phyloP scores from a whole-genome alignment of 2,888 invertebrate genomes.

The Endotricha flammealis region DNA sequence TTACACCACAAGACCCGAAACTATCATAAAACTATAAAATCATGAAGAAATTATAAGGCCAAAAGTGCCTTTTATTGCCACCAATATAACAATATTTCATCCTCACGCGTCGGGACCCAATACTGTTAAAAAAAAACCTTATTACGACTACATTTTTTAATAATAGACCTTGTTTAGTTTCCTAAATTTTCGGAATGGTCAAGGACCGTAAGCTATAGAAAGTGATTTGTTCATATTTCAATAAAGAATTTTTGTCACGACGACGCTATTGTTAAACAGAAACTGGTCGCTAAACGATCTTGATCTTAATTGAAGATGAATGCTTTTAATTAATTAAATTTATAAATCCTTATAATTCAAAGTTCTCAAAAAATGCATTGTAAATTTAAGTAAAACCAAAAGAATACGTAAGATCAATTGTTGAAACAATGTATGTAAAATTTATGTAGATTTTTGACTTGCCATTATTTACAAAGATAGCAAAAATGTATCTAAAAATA shows the following conservation, averaged over 20 bases:
- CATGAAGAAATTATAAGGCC: slow-evolving; percentile 53
- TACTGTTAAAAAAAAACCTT: slow-evolving; percentile 30
- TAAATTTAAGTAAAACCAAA: too few relatives aligned
- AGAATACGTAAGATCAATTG: too few relatives aligned
- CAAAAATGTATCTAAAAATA: too few relatives aligned
- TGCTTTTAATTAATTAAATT: slow-evolving; percentile 40
- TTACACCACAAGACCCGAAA: slow-evolving; percentile 48
- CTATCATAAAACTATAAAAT: slow-evolving; percentile 67
- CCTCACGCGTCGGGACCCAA: slow-evolving; percentile 44
- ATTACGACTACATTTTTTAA: slow-evolving; percentile 37
- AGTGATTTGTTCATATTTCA: slow-evolving; percentile 49
- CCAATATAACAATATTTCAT: slow-evolving; percentile 71
- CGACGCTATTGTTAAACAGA: slow-evolving; percentile 44
- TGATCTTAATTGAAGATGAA: slow-evolving; percentile 51
- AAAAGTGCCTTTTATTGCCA: slow-evolving; percentile 58
- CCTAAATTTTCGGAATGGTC: slow-evolving; percentile 59
- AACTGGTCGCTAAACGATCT: slow-evolving; percentile 48
- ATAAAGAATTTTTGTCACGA: slow-evolving; percentile 62
- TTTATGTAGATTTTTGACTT: too few relatives aligned
- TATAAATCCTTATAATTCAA: too few relatives aligned
- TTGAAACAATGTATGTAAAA: too few relatives aligned
- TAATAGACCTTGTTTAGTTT: slow-evolving; percentile 50
- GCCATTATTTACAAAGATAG: too few relatives aligned
- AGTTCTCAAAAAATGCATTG: too few relatives aligned
- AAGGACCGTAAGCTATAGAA: slow-evolving; percentile 58